These are phyloP conservation scores for Rhingia rostrata DNA, from an alignment of 2,888 invertebrate species.

Conservation along the genomic window DNA sequence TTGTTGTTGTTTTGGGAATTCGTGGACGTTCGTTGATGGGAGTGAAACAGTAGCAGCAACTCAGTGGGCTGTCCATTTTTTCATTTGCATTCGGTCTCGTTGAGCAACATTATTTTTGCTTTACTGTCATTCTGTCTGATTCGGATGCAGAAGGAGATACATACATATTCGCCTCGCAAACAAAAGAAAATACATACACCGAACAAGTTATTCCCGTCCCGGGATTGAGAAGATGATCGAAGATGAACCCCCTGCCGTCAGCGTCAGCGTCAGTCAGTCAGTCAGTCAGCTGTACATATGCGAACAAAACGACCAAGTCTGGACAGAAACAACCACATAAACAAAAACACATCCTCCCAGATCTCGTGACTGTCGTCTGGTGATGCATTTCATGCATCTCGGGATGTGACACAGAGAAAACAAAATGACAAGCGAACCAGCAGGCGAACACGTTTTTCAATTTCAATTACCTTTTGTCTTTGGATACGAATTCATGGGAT, in stretches of 20 bases:
- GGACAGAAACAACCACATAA: slow-evolving; percentile 23
- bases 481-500: slow-evolving; percentile 24
- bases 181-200: slow-evolving; percentile 38
- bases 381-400: slow-evolving; percentile 69
- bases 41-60: slow-evolving; percentile 57
- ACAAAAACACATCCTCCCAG: not conserved
- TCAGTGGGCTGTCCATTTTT: slow-evolving; percentile 71
- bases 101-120: slow-evolving; percentile 9
- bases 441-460: slow-evolving; percentile 70
- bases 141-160: slow-evolving; percentile 48
- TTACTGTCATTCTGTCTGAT: slow-evolving; percentile 59
- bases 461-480: slow-evolving; percentile 68
- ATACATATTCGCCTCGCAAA: slow-evolving; percentile 48
- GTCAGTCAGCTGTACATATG: slow-evolving; percentile 52
- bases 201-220: slow-evolving; percentile 11
- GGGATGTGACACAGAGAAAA: slow-evolving; percentile 55
- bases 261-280: slow-evolving; percentile 20
- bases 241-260: slow-evolving; percentile 67
- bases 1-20: slow-evolving; percentile 28
- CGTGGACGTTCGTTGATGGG: not conserved
- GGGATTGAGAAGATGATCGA: slow-evolving; percentile 57
- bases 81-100: slow-evolving; percentile 59
- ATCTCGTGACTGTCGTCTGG: slow-evolving; percentile 64
- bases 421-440: slow-evolving; percentile 56
- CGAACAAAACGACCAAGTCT: slow-evolving; percentile 60